Percentiles rank a stretch among this genome's conserved stretches.
Conservation (phyloP, 2,113 vertebrate genomes). For the Oxyura jamaicensis region DNA sequence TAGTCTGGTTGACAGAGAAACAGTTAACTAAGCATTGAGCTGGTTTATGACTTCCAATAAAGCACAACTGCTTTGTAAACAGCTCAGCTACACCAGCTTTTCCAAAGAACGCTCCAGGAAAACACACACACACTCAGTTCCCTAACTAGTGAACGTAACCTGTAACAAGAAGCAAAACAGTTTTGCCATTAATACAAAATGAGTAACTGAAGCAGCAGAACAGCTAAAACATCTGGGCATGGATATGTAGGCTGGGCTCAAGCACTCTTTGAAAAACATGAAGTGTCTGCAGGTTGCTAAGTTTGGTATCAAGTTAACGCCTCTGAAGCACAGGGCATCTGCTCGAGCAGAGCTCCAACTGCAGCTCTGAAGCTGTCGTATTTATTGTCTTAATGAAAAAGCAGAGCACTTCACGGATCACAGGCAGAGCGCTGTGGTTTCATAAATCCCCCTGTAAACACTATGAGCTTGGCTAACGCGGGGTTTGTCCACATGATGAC, state of each 20-base stretch:
- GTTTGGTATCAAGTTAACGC: neutral
- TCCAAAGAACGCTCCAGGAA: neutral
- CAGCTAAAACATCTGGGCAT: neutral
- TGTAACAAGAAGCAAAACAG: neutral
- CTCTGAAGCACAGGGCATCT: neutral
- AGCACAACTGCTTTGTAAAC: constrained; percentile 23
- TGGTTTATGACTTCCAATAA: constrained; percentile 41
- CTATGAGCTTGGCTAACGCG: neutral
- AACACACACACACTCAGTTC: neutral
- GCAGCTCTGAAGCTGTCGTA: neutral
- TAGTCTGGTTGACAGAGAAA: neutral
- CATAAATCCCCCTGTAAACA: neutral
- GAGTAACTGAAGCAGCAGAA: neutral
- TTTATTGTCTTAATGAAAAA: neutral
- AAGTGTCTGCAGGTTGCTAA: neutral
- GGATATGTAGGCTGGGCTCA: neutral
- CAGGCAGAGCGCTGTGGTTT: neutral
- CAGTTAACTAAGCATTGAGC: neutral
- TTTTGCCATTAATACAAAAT: neutral
- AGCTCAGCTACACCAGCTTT: neutral
- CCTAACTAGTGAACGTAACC: neutral
- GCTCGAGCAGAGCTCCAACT: neutral
- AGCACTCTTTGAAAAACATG: rapidly evolving
- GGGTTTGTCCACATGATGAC: neutral
- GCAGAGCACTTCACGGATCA: neutral